Base-by-base conservation (phyloP, 1,140 invertebrate species). In the Onthophagus taurus region DNA sequence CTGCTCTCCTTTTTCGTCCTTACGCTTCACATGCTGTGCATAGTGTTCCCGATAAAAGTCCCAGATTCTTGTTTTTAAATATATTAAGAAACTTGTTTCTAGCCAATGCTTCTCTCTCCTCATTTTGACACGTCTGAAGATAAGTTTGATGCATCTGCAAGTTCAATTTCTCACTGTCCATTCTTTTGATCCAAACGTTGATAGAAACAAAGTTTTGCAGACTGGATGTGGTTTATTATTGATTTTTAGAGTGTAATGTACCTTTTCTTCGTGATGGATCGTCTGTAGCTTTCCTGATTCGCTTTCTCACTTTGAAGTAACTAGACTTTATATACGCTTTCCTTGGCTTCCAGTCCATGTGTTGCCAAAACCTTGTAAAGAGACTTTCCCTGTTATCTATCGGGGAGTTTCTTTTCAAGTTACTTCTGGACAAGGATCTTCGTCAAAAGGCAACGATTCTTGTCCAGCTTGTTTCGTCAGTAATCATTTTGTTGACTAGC, bases 341-440 rank as follows among this genome's bases (percentile, higher is more conserved):
- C 23, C 23, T 26, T 26, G n/a, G 36, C 12, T 38, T 38, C 36
- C 36, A 58, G 51, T 65, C 63, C 38, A 66, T 51, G 44, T 65
- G 57, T 47, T 61, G 54, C 42, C 60, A 55, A 41, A 60, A 45
- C 46, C 36, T 38, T 38, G 36, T 21, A 38, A 38, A 38, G 14
- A 38, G 19, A 21, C 36, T 7, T 38, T 38, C 36, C 19, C 36
- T 38, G 19, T 38, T 19, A 38, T 14, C 19, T 38, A n/a, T n/a
- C n/a, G n/a, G n/a, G n/a, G n/a, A n/a, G n/a, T n/a, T n/a, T n/a
- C n/a, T n/a, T n/a, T n/a, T n/a, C n/a, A n/a, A n/a, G n/a, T n/a
- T n/a, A n/a, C n/a, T n/a, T n/a, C n/a, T n/a, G n/a, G n/a, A n/a
- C n/a, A n/a, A n/a, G n/a, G n/a, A n/a, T n/a, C n/a, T n/a, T n/a